Evolutionary conservation across 2,113 vertebrate genomes (phyloP), one percentile per base, ranked within the genome.

Genomic region (Cynoglossus semilaevis): DNA sequence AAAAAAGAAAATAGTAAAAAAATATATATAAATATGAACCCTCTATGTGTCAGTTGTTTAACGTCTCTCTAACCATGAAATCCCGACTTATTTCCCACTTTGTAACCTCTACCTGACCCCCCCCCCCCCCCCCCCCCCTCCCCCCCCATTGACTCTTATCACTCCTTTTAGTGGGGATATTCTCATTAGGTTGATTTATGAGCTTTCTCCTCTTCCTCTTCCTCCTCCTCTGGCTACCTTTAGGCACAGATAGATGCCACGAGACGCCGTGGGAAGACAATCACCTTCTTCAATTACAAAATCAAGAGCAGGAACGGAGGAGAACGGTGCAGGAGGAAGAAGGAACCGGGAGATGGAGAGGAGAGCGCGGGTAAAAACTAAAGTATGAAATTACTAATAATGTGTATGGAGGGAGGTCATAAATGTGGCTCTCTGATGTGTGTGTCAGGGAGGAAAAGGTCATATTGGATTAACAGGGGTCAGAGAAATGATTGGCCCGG

Each of bases 171-270:
- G 56, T 51, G 62, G 62, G 69, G 54, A 84, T 78, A 76, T 83
- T 84, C 79, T 90, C 85, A 86, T 87, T 87, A 84, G 80, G 67
- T 72, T 88, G 89, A 89, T 87, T 81, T 85, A 88, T 74, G 76
- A 72, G 72, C 46, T 47, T 38, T 37, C 46, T 45, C 48, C 60
- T 56, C 66, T 51, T 17, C 34, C 34, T 63, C 59, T 1, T 45
- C 9, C 58, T 60, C 58, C 60, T 58, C 51, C 42, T 46, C 34
- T 13, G 12, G 43, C 61, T 59, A 51, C 65, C 51, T 47, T 37
- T 17, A 10, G 45, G 61, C 52, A 53, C 51, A 38, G 74, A 80
- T 66, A 58, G 17, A 2, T 50, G 50, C 5, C 29, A 44, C 70
- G 55, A 38, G 61, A 59, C 60, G 58, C 54, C 29, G 48, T 41